Conservation (phyloP, 2,797 vertebrate species). For the Cossypha caffra region DNA sequence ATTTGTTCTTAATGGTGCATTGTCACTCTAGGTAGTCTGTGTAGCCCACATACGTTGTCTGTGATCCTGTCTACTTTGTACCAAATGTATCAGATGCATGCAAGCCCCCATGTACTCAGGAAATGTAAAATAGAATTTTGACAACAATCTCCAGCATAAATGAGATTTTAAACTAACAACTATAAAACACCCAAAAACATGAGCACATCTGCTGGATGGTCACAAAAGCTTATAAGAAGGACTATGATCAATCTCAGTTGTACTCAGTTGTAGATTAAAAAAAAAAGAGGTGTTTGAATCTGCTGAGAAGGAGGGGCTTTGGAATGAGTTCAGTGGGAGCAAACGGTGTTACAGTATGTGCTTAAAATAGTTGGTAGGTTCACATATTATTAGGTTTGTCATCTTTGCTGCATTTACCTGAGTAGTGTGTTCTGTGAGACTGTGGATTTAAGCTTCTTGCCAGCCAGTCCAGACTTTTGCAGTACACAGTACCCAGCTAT, state of each 20-base stretch:
- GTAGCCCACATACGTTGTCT: rapidly evolving
- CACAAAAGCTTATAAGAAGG: neutral
- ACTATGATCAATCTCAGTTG: rapidly evolving
- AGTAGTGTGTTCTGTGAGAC: neutral
- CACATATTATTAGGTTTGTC: too few relatives aligned
- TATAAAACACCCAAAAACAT: neutral
- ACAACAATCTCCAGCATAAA: neutral
- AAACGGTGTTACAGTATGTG: rapidly evolving
- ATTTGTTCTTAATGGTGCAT: neutral
- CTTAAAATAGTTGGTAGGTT: neutral
- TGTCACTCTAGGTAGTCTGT: neutral
- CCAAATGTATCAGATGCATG: neutral
- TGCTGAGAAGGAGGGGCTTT: neutral
- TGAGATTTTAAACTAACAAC: neutral
- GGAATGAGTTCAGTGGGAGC: neutral
- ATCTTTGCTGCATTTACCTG: neutral
- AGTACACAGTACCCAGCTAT: neutral
- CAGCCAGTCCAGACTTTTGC: neutral
- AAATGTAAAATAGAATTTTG: neutral
- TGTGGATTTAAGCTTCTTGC: neutral
- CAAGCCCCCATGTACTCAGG: neutral
- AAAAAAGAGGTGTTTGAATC: neutral
- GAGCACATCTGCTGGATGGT: neutral
- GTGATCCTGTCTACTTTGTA: neutral
- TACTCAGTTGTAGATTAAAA: neutral